A percentile compares a stretch with the other conserved stretches of the same genome.
phyloP scores from a whole-genome alignment of 1,140 invertebrate species.

The Trachelipus rathkii region DNA sequence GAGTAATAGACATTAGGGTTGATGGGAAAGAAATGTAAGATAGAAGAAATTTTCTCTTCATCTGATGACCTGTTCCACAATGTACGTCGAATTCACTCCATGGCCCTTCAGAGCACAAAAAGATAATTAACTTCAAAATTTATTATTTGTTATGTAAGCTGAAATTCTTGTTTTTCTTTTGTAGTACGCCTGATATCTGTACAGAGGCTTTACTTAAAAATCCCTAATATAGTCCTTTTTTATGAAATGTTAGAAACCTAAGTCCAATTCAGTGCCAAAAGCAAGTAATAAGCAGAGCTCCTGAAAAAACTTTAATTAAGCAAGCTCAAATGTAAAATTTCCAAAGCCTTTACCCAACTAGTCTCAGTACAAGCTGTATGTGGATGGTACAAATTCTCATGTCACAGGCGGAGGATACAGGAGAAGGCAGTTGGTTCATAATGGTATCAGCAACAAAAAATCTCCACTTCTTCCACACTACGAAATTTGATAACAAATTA shows the following conservation, averaged over 20 bases:
- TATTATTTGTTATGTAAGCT: too few species aligned
- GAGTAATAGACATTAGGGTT: too few species aligned
- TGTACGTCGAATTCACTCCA: too few species aligned
- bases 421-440: not conserved
- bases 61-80: too few species aligned
- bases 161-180: not conserved
- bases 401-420: not conserved
- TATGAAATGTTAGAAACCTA: slow-evolving; percentile 62
- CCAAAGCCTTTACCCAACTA: not conserved
- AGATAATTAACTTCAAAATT: not conserved
- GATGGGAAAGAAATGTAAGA: too few species aligned
- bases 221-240: slow-evolving; percentile 85
- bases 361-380: not conserved
- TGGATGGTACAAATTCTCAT: not conserved
- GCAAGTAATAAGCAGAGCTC: not conserved
- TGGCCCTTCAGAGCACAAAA: too few species aligned
- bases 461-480: not conserved
- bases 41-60: too few species aligned
- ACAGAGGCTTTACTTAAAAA: slow-evolving; percentile 72
- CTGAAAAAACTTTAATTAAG: not conserved
- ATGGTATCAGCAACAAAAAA: not conserved
- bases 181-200: slow-evolving; percentile 68
- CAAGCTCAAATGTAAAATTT: not conserved
- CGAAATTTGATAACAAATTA: not conserved
- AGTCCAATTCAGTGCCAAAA: not conserved